Evolutionary conservation across 1,140 invertebrate genomes (phyloP).

Genomic region (Neodiprion lecontei): DNA sequence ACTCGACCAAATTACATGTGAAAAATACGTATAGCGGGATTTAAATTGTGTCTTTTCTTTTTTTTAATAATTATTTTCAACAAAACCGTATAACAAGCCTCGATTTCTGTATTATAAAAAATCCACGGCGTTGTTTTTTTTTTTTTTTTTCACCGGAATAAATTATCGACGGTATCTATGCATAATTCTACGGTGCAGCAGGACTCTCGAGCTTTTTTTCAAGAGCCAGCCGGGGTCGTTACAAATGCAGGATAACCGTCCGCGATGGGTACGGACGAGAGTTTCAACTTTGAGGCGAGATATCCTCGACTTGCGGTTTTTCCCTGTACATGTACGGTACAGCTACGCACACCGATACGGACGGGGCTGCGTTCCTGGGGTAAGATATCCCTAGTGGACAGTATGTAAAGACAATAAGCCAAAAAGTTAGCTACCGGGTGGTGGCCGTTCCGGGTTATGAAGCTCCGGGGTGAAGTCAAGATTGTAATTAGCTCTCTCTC

Average conservation of each 20-base stretch:
- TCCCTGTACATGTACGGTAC: neutral
- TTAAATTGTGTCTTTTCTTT: no score
- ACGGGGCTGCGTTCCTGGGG: constrained; percentile 14
- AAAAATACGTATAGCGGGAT: no score
- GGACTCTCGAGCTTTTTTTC: no score
- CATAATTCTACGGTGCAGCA: no score
- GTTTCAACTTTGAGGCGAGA: constrained; percentile 2
- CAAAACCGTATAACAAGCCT: no score
- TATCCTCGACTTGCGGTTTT: neutral
- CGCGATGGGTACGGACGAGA: neutral
- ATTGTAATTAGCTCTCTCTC: constrained; percentile 57
- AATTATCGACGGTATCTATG: no score
- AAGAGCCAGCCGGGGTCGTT: neutral
- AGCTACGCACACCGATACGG: neutral
- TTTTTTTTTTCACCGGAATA: no score
- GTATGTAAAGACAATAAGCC: constrained; percentile 59
- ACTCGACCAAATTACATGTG: no score
- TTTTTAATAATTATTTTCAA: no score
- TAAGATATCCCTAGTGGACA: constrained; percentile 51
- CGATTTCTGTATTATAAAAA: no score
- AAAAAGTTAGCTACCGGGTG: constrained; percentile 53
- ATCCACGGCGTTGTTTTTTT: no score
- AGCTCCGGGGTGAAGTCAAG: constrained; percentile 59
- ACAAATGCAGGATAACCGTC: neutral
- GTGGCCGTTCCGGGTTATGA: constrained; percentile 55